Percentiles rank a stretch among this genome's conserved stretches.
phyloP scores from a whole-genome alignment of 2,797 vertebrate species.

The Sebastes miniatus region DNA sequence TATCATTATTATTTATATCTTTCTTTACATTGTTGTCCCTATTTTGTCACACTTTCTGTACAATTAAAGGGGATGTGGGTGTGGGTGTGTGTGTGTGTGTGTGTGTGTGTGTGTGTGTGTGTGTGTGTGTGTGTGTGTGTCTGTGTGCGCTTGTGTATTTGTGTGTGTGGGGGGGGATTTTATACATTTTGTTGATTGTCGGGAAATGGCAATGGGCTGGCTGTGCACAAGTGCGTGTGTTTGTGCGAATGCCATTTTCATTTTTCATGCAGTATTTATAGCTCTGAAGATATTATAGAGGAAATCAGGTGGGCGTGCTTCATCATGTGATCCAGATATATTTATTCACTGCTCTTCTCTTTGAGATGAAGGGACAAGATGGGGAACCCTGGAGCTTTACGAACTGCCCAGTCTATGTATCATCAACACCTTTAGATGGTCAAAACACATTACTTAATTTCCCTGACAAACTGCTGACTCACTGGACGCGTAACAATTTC shows the following conservation, averaged over 20 bases:
- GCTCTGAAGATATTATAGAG: background rate
- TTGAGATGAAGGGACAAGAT: background rate
- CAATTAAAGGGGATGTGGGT: too few species aligned
- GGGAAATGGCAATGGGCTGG: background rate
- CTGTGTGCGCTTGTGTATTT: too few species aligned
- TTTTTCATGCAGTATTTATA: slow-evolving; percentile 4
- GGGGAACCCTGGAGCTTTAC: slow-evolving; percentile 15
- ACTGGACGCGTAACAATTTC: slow-evolving; percentile 26
- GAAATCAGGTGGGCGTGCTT: background rate
- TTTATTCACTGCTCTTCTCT: background rate
- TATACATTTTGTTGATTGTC: background rate
- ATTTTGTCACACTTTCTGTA: too few species aligned
- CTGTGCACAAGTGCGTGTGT: background rate
- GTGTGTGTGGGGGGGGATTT: background rate
- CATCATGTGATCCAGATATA: background rate
- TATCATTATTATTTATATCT: too few species aligned
- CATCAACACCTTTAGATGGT: slow-evolving; percentile 33
- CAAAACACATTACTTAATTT: slow-evolving; percentile 39
- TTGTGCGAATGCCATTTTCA: background rate
- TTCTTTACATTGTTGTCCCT: too few species aligned
- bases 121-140: too few species aligned
- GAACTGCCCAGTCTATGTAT: slow-evolving; percentile 11
- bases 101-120: too few species aligned
- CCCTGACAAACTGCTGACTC: slow-evolving; percentile 47
- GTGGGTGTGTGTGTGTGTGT: too few species aligned